phyloP scores from a whole-genome alignment of 2,113 vertebrate species.

The Guaruba guarouba region DNA sequence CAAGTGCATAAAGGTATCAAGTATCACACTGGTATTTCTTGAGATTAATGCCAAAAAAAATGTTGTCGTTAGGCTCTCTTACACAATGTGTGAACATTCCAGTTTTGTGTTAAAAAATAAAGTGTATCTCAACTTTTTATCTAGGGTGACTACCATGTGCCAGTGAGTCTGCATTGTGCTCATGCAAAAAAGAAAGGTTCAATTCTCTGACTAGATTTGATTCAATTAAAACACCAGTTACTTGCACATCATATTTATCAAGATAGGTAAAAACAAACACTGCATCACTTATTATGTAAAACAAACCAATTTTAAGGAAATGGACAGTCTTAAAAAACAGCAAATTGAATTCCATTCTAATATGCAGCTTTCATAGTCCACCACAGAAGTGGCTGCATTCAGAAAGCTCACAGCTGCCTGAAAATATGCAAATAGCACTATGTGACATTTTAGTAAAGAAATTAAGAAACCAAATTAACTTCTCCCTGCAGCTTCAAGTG shows the following conservation, averaged over 20 bases:
- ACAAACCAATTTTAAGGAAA: not conserved
- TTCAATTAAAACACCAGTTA: not conserved
- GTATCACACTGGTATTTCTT: slow-evolving; percentile 6
- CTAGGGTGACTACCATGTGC: not conserved
- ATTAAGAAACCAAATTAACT: not conserved
- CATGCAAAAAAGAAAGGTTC: not conserved
- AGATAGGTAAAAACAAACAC: not conserved
- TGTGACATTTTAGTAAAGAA: not conserved
- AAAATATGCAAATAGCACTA: not conserved
- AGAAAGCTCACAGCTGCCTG: not conserved
- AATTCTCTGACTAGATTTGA: not conserved
- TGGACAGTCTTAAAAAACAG: not conserved
- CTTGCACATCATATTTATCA: not conserved
- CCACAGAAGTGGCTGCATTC: not conserved
- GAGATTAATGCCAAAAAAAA: not conserved
- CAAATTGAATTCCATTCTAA: not conserved
- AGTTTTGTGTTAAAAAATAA: not conserved
- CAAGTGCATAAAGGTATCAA: slow-evolving; percentile 11
- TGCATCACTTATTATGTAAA: not conserved
- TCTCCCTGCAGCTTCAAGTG: not conserved
- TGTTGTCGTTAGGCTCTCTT: not conserved
- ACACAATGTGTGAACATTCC: not conserved
- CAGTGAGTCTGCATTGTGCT: rapidly evolving
- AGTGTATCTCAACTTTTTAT: not conserved
- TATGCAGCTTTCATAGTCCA: not conserved